Evolutionary conservation across 92 coral and sea anemone genomes (phyloP), one percentile per base, ranked within the genome.

Genomic region (Phenganax stokvisi): DNA sequence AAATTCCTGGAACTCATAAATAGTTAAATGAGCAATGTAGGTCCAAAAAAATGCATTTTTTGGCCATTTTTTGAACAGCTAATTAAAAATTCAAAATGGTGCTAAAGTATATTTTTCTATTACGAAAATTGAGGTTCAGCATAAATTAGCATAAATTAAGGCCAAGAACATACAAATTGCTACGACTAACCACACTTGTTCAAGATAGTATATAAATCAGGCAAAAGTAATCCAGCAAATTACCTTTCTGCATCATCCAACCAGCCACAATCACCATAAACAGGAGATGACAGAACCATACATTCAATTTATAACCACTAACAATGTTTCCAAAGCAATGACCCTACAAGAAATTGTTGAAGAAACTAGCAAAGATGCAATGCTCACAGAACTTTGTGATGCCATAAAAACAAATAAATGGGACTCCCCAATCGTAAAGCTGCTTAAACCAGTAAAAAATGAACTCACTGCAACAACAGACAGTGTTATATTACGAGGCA

Each of bases 201-300:
- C 15, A 74, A 54, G 12, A 74, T 25, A 25, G 54, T 53, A 11
- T 74, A 74, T 30, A 54, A 74, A 55, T 56, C 60, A 53, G 78
- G 73, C 0, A 47, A 15, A 44, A 28, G 29, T 12, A 68, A 68
- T 12, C 73, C 73, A 3, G 73, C 73, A 28, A 47, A 27, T 28
- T 68, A 64, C 47, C 56, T 31, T 44, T 71, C 76, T 44, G 25
- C 76, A 56, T 53, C 76, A 71, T 53, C 76, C 76, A 6, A 71
- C 76, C 10, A 44, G 16, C 12, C 37, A 71, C 30, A 53, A 8
- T 8, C 17, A 44, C 20, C 20, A 25, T 31, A 30, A 59, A 59
- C 65, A 59, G 10, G 65, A 59, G 65, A 59, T 59, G 65, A 59
- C 65, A 9, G 65, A 59, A 59, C 65, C 12, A 9, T 59, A 59